Evolutionary conservation across 2,888 invertebrate species (phyloP).

Genomic region (Phasia obesa): DNA sequence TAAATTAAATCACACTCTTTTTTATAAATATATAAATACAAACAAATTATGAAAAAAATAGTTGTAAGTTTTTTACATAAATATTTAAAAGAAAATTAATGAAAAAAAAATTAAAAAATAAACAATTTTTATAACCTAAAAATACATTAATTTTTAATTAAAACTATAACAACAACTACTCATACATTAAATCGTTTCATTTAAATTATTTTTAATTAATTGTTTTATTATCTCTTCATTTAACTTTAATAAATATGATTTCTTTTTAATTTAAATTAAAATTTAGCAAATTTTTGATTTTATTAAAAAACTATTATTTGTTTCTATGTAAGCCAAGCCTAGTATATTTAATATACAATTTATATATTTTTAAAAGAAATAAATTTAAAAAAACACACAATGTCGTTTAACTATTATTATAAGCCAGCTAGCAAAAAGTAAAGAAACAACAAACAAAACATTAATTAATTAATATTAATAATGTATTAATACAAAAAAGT

Average conservation of each 20-base stretch:
- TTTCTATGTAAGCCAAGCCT: constrained; percentile 65
- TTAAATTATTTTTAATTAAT: constrained; percentile 45
- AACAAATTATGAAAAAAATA: constrained; percentile 21
- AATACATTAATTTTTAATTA: constrained; percentile 48
- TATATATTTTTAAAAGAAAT: constrained; percentile 63
- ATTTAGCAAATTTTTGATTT: constrained; percentile 66
- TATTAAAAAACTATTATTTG: constrained; percentile 44
- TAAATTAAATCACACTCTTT: constrained; percentile 52
- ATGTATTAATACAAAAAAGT: constrained; percentile 37
- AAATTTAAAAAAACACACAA: constrained; percentile 46
- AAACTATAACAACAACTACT: constrained; percentile 32
- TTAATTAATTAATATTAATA: constrained; percentile 53
- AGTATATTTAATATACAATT: constrained; percentile 70
- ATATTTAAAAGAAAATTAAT: constrained; percentile 54
- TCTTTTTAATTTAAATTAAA: constrained; percentile 58
- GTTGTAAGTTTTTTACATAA: constrained; percentile 58
- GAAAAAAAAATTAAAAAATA: constrained; percentile 30
- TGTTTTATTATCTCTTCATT: constrained; percentile 34
- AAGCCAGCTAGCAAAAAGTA: constrained; percentile 64
- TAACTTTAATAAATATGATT: constrained; percentile 13
- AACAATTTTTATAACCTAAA: constrained; percentile 38
- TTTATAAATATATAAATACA: constrained; percentile 49
- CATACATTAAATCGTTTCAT: constrained; percentile 40
- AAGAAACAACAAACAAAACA: constrained; percentile 30
- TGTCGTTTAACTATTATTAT: constrained; percentile 67